phyloP scores from a whole-genome alignment of 1,140 invertebrate species.

The Drosophila oshimai region DNA sequence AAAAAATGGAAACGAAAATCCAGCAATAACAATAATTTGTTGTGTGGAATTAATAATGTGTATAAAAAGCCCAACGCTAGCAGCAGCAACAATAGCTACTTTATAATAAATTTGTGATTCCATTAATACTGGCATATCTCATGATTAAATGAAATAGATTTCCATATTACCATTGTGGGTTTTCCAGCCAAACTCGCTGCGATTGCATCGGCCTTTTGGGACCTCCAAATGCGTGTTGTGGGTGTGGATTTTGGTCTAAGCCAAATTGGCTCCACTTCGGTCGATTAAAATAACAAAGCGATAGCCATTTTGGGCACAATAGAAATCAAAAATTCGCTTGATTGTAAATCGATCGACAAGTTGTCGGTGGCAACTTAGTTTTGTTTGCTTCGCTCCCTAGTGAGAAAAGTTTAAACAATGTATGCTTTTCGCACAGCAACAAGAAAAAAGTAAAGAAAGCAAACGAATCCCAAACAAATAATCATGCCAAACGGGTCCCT shows the following conservation, averaged over 20 bases:
- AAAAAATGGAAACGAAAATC: constrained; percentile 21
- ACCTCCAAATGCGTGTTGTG: constrained; percentile 20
- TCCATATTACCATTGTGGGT: constrained; percentile 31
- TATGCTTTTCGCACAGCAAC: constrained; percentile 8
- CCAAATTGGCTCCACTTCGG: constrained; percentile 62
- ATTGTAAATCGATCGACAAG: constrained; percentile 41
- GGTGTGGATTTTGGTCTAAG: constrained; percentile 53
- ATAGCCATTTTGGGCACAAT: constrained; percentile 9
- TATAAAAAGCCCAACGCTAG: constrained; percentile 22
- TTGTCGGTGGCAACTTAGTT: constrained; percentile 33
- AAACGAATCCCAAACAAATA: constrained; percentile 50
- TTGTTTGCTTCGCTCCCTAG: constrained; percentile 35
- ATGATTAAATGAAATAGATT: constrained; percentile 29
- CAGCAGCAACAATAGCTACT: constrained; percentile 19
- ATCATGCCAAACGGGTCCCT: constrained; percentile 21
- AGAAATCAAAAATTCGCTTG: constrained; percentile 20
- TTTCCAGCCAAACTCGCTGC: constrained; percentile 27
- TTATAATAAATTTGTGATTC: constrained; percentile 16
- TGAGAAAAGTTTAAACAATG: constrained; percentile 53
- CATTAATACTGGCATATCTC: constrained; percentile 23
- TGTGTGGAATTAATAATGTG: constrained; percentile 35
- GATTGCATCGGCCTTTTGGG: constrained; percentile 43
- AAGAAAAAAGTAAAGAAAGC: background rate
- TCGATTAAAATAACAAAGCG: constrained; percentile 61
- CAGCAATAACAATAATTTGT: constrained; percentile 32